A percentile compares a stretch with the other conserved stretches of the same genome.
phyloP scores from a whole-genome alignment of 2,888 invertebrate species.

The Amiota communis region DNA sequence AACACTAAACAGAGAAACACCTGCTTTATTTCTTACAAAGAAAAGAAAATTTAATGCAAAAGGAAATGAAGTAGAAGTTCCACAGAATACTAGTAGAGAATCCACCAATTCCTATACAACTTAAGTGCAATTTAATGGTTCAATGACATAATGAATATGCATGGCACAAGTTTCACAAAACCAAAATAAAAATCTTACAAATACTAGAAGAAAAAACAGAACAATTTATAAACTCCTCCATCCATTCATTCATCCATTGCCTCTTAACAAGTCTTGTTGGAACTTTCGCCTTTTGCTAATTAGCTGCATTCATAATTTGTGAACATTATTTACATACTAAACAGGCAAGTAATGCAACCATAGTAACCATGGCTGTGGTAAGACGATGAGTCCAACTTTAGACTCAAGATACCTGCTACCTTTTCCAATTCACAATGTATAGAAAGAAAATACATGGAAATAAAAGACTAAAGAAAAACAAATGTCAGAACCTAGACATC shows the following conservation, averaged over 20 bases:
- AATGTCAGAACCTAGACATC: not conserved
- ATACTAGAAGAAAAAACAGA: conserved; percentile 32
- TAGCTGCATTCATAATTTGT: conserved; percentile 68
- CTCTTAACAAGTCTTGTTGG: not conserved
- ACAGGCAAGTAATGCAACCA: conserved; percentile 40
- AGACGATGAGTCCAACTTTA: not conserved
- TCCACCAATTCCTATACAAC: conserved; percentile 35
- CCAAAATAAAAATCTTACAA: conserved; percentile 6
- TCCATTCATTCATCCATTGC: not conserved
- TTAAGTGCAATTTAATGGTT: conserved; percentile 68
- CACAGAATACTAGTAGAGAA: conserved; percentile 8
- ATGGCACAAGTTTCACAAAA: conserved; percentile 35
- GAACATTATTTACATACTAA: conserved; percentile 65
- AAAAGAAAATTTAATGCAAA: too few species aligned
- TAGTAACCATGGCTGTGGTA: conserved; percentile 37
- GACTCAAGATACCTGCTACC: too few species aligned
- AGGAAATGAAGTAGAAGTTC: not conserved
- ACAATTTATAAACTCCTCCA: not conserved
- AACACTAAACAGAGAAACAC: conserved; percentile 26
- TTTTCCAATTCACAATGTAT: not conserved
- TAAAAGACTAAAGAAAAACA: not conserved
- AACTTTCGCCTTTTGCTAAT: conserved; percentile 47
- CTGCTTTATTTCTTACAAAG: not conserved
- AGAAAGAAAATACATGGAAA: not conserved
- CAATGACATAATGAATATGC: conserved; percentile 70